Evolutionary conservation across 2,113 vertebrate species (phyloP).

Genomic region (Chamaea fasciata): DNA sequence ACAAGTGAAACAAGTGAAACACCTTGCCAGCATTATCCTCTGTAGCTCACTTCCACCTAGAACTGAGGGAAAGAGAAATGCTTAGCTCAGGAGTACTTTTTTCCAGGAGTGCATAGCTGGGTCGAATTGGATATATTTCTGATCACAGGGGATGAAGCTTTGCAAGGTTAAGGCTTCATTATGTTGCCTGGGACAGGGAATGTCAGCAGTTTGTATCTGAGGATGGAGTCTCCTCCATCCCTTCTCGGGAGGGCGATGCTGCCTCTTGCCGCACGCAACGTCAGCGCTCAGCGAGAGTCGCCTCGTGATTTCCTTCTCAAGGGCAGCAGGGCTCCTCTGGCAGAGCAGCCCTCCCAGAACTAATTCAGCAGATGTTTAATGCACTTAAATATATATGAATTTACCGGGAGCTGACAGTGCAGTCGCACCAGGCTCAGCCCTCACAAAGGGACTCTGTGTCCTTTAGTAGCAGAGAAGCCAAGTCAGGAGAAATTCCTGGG

Average conservation of each 20-base stretch:
- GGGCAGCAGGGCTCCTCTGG: neutral
- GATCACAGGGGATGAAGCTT: neutral
- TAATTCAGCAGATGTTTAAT: slow-evolving; percentile 51
- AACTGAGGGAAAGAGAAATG: neutral
- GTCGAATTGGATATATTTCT: neutral
- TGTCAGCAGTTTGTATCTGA: neutral
- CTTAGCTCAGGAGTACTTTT: neutral
- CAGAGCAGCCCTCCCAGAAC: slow-evolving; percentile 13
- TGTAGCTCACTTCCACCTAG: neutral
- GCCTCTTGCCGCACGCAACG: neutral
- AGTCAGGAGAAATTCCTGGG: slow-evolving; percentile 26
- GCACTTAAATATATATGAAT: slow-evolving; percentile 26
- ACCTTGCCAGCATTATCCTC: neutral
- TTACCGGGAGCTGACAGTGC: slow-evolving; percentile 25
- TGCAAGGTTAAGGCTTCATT: neutral
- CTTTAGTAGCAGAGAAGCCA: neutral
- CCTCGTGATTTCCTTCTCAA: slow-evolving; percentile 13
- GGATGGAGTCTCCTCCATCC: neutral
- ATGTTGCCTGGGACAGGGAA: neutral
- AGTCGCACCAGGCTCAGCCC: neutral
- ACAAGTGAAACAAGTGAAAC: neutral
- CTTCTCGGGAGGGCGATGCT: neutral
- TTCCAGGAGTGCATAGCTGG: neutral
- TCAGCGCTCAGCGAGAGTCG: neutral
- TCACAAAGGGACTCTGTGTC: neutral